These are phyloP conservation scores for Euzophera pinguis DNA, from an alignment of 2,888 invertebrate species.

Conservation along the genomic window DNA sequence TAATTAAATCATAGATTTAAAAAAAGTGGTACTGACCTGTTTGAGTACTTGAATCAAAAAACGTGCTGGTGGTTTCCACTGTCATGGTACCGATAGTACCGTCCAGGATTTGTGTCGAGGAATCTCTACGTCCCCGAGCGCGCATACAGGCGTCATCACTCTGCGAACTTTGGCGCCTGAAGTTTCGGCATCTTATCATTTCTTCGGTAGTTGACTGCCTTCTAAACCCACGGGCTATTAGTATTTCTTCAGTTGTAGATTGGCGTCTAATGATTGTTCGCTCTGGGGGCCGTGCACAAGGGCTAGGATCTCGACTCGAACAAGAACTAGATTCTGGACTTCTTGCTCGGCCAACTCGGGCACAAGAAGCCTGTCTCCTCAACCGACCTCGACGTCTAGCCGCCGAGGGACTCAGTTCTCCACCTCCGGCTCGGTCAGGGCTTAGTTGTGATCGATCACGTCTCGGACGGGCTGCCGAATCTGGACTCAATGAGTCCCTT, in stretches of 20 bases:
- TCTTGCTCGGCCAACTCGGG: slow-evolving; percentile 77
- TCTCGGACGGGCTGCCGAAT: slow-evolving; percentile 88
- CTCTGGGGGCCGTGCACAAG: slow-evolving; percentile 82
- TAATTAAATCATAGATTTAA: too few relatives aligned
- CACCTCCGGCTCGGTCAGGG: slow-evolving; percentile 89
- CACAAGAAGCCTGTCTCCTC: slow-evolving; percentile 89
- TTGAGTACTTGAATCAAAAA: slow-evolving; percentile 95
- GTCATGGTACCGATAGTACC: slow-evolving; percentile 96
- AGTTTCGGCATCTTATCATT: slow-evolving; percentile 94
- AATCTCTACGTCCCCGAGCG: slow-evolving; percentile 88
- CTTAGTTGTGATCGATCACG: slow-evolving; percentile 89
- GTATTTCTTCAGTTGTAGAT: slow-evolving; percentile 94
- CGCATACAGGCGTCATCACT: slow-evolving; percentile 88
- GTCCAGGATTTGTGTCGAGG: slow-evolving; percentile 93
- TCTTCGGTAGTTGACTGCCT: slow-evolving; percentile 95
- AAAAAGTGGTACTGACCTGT: slow-evolving; percentile 83
- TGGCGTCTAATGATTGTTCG: slow-evolving; percentile 90
- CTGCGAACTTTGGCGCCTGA: slow-evolving; percentile 93
- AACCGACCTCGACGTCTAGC: slow-evolving; percentile 84
- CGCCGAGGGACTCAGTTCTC: slow-evolving; percentile 88
- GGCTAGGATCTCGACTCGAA: slow-evolving; percentile 91
- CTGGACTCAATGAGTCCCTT: slow-evolving; percentile 93
- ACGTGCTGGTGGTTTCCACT: slow-evolving; percentile 94
- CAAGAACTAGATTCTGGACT: slow-evolving; percentile 89
- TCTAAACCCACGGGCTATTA: slow-evolving; percentile 93